These are phyloP conservation scores for Alces alces DNA, from an alignment of 2,113 vertebrate species.

Conservation along the genomic window DNA sequence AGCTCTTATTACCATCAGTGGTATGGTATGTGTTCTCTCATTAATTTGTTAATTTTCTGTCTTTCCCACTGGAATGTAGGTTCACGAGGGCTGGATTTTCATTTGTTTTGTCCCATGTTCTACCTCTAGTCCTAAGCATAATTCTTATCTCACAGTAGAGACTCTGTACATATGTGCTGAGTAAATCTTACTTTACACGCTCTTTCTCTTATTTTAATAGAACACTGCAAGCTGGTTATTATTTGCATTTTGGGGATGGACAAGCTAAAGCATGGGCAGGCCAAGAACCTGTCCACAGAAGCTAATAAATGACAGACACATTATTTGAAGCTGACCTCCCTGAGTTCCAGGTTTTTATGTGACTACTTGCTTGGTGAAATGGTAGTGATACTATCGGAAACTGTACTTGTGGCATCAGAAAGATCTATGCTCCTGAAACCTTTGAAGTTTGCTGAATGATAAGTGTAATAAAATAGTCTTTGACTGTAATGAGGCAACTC, in stretches of 20 bases:
- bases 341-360: background rate
- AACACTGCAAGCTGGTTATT: background rate
- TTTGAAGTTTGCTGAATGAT: background rate
- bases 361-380: background rate
- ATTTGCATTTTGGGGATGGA: conserved; percentile 22
- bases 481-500: background rate
- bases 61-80: background rate
- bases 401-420: background rate
- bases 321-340: background rate
- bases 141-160: background rate
- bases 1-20: background rate
- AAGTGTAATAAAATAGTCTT: background rate
- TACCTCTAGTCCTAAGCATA: background rate
- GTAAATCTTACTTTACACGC: background rate
- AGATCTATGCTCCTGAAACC: background rate
- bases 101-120: background rate
- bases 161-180: background rate
- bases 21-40: background rate
- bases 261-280: background rate
- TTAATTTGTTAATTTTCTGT: background rate
- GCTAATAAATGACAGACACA: background rate
- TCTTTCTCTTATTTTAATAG: background rate
- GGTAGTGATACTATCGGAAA: background rate
- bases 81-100: background rate
- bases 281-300: background rate